These are phyloP conservation scores for Ophonus ardosiacus DNA, from an alignment of 2,888 invertebrate species.

Conservation along the genomic window DNA sequence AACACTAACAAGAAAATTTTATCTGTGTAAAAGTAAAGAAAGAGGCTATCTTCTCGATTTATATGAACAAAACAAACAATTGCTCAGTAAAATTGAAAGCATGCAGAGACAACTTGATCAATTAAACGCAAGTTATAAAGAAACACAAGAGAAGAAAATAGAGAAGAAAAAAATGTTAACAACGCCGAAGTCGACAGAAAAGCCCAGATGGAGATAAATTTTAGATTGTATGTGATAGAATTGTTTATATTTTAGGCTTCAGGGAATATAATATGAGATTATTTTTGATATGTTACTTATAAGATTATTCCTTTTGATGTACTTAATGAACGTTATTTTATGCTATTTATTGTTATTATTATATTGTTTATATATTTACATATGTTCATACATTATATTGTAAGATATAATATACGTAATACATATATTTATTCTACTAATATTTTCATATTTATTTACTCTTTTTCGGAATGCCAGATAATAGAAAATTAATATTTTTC, in stretches of 20 bases:
- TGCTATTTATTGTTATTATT: constrained; percentile 39
- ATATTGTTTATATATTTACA: not conserved
- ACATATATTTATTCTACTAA: not conserved
- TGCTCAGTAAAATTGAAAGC: constrained; percentile 62
- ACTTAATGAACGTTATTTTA: constrained; percentile 44
- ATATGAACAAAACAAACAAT: constrained; percentile 65
- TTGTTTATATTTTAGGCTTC: constrained; percentile 7
- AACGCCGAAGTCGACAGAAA: constrained; percentile 18
- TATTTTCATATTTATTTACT: too few relatives aligned
- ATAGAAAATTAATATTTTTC: too few relatives aligned
- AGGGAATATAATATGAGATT: constrained; percentile 36
- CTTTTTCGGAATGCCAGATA: too few relatives aligned
- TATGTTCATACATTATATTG: not conserved
- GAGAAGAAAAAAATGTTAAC: not conserved
- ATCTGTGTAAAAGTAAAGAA: constrained; percentile 68
- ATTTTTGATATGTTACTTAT: constrained; percentile 28
- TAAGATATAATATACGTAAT: not conserved
- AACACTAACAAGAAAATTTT: constrained; percentile 72
- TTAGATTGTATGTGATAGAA: constrained; percentile 17
- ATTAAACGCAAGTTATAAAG: constrained; percentile 11
- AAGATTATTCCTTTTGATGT: constrained; percentile 17
- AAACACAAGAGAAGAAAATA: not conserved
- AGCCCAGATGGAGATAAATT: constrained; percentile 54
- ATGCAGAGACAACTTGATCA: constrained; percentile 64
- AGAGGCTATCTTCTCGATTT: constrained; percentile 69